phyloP scores from a whole-genome alignment of 2,113 vertebrate species.

The Sylvia atricapilla region DNA sequence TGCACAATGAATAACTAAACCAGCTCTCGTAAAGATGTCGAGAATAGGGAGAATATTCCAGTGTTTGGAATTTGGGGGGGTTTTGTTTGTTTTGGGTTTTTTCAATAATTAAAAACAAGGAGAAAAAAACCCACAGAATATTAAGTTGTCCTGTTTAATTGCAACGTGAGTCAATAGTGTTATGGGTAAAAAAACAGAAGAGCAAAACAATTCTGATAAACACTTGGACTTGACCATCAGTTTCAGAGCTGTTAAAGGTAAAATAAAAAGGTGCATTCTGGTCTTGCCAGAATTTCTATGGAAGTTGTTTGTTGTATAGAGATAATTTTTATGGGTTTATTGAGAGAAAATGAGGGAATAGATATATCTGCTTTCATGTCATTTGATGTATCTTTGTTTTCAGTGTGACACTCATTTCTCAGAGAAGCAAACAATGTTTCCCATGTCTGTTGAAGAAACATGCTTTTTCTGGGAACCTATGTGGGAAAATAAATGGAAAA shows the following conservation, averaged over 20 bases:
- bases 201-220: background rate
- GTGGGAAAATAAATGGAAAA: background rate
- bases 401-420: background rate
- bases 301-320: background rate
- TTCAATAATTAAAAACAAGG: background rate
- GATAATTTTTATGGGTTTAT: background rate
- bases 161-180: background rate
- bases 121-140: accelerated
- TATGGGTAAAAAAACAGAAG: background rate
- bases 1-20: constrained; percentile 30
- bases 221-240: background rate
- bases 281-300: background rate
- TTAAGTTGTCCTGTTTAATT: background rate
- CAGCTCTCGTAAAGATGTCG: background rate
- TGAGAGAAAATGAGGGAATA: background rate
- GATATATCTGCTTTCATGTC: background rate
- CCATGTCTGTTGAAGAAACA: background rate
- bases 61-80: background rate
- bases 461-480: background rate
- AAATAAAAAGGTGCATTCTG: background rate
- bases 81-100: background rate
- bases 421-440: background rate
- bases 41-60: background rate
- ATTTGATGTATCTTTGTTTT: background rate
- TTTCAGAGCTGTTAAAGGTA: background rate